These are phyloP conservation scores for Mustela lutreola DNA, from an alignment of 2,113 vertebrate species.

Conservation along the genomic window DNA sequence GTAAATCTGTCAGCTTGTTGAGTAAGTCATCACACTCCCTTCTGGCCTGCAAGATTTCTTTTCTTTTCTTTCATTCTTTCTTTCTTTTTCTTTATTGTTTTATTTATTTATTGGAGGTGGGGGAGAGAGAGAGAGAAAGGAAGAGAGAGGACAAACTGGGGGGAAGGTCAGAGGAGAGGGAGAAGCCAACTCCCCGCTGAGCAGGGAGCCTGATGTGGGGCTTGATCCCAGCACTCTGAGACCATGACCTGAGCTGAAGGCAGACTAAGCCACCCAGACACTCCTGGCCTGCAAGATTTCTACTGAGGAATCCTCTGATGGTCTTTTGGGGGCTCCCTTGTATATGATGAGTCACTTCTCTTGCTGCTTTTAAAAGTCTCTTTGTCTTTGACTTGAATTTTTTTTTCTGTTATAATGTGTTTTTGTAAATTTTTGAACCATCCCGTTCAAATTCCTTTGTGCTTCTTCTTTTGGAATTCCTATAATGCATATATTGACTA, in stretches of 20 bases:
- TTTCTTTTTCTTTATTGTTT: not conserved
- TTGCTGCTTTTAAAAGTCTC: not conserved
- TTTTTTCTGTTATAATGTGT: not conserved
- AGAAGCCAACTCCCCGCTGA: not conserved
- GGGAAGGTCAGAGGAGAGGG: not conserved
- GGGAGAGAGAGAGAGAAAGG: not conserved
- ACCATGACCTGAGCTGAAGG: not conserved
- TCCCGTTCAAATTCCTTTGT: not conserved
- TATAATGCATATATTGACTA: not conserved
- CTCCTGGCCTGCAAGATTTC: not conserved
- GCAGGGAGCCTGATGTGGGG: not conserved
- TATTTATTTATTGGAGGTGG: not conserved
- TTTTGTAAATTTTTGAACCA: not conserved
- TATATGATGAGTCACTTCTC: not conserved
- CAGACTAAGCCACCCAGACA: not conserved
- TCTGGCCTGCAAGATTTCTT: not conserved
- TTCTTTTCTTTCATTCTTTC: no score
- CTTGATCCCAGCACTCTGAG: not conserved
- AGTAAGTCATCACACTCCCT: not conserved
- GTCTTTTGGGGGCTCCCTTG: not conserved
- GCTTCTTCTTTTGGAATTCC: not conserved
- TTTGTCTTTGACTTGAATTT: not conserved
- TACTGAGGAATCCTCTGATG: not conserved
- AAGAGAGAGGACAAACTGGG: not conserved
- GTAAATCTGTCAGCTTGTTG: not conserved